Evolutionary conservation across 2,797 vertebrate species (phyloP).

Genomic region (Hirundo rustica): DNA sequence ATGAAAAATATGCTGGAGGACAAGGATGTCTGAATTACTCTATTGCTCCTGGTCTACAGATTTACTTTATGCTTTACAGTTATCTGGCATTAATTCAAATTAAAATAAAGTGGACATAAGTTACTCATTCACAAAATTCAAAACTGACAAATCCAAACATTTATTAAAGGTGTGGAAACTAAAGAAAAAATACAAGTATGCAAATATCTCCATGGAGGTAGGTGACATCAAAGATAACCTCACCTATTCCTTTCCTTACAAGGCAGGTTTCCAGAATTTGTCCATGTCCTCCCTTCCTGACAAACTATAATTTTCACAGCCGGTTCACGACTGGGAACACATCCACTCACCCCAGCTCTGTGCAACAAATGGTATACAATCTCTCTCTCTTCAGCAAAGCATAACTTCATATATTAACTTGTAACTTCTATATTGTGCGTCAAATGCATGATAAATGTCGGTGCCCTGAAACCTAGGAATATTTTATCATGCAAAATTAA

Average conservation of each 20-base stretch:
- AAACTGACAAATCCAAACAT: neutral
- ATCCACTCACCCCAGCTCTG: neutral
- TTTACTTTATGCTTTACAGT: neutral
- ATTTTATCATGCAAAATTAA: neutral
- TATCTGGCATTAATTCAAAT: neutral
- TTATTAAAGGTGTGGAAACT: neutral
- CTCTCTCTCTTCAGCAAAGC: neutral
- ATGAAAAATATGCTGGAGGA: neutral
- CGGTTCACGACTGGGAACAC: neutral
- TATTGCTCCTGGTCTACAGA: neutral
- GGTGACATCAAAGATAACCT: neutral
- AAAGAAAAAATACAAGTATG: neutral
- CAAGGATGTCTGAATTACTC: neutral
- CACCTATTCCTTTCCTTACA: neutral
- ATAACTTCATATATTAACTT: neutral
- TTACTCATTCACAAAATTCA: neutral
- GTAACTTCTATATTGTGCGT: neutral
- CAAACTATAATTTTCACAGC: neutral
- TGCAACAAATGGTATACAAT: neutral
- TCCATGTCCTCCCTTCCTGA: neutral
- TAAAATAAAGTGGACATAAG: neutral
- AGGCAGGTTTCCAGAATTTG: neutral
- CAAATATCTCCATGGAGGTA: neutral
- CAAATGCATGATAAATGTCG: neutral
- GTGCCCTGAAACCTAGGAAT: neutral